phyloP scores from a whole-genome alignment of 2,888 invertebrate species.

The Dorcus parallelipipedus region DNA sequence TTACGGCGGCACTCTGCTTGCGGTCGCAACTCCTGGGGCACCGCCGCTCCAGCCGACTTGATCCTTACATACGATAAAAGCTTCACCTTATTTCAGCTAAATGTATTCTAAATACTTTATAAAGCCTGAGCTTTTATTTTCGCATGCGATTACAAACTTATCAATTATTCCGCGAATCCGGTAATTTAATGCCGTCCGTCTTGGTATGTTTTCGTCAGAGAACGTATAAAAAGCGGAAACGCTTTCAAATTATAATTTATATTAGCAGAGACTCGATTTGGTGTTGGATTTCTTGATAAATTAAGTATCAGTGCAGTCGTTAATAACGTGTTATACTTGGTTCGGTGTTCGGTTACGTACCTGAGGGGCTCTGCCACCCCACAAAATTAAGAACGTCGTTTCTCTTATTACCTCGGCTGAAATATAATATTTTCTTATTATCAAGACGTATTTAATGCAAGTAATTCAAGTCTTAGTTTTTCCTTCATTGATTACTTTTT shows the following conservation, averaged over 20 bases:
- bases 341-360: constrained; percentile 29
- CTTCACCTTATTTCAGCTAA: neutral
- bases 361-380: constrained; percentile 17
- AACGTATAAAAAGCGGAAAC: no score
- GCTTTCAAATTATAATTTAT: neutral
- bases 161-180: no score
- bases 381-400: neutral
- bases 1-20: constrained; percentile 43
- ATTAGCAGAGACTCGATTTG: constrained; percentile 5
- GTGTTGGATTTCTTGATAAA: constrained; percentile 33
- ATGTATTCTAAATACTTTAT: neutral
- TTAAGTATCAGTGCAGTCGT: constrained; percentile 30
- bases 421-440: constrained; percentile 1
- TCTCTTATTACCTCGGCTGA: neutral
- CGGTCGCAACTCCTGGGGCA: constrained; percentile 32
- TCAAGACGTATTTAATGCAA: no score
- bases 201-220: no score
- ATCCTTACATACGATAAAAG: neutral
- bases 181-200: no score
- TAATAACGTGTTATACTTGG: constrained; percentile 31
- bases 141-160: no score
- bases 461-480: no score
- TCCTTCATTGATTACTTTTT: no score
- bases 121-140: neutral
- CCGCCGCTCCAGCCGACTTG: constrained; percentile 1